Conservation (phyloP, 1,140 invertebrate species). For the Musca domestica region DNA sequence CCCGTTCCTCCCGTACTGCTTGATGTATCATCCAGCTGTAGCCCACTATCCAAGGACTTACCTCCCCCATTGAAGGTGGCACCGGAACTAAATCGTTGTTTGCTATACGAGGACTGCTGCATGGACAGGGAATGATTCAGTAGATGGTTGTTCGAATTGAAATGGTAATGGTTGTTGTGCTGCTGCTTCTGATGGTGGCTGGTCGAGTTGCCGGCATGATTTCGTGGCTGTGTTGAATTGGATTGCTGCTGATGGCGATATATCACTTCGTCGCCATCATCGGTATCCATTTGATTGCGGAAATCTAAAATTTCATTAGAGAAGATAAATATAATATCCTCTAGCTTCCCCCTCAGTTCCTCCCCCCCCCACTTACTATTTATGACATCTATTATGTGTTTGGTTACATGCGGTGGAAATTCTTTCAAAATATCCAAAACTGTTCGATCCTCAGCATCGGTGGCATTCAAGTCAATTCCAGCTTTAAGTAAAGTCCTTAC, state of each 20-base stretch:
- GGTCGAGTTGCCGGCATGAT: neutral
- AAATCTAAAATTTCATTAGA: constrained; percentile 33
- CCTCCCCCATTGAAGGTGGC: constrained; percentile 45
- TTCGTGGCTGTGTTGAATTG: constrained; percentile 13
- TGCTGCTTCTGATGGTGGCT: constrained; percentile 36
- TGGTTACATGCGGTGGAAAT: constrained; percentile 84
- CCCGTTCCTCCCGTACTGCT: neutral
- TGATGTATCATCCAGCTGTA: constrained; percentile 39
- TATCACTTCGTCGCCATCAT: constrained; percentile 45
- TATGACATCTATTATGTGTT: constrained; percentile 79
- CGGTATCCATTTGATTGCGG: constrained; percentile 49
- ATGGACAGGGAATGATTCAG: constrained; percentile 50
- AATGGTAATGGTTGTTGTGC: constrained; percentile 48
- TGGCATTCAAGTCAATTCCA: constrained; percentile 77
- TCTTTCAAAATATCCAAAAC: constrained; percentile 84
- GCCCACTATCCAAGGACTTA: constrained; percentile 46
- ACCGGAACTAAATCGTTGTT: constrained; percentile 42
- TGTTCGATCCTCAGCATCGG: constrained; percentile 77
- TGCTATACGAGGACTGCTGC: constrained; percentile 47
- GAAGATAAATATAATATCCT: neutral
- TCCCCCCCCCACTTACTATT: constrained; percentile 66
- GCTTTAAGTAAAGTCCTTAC: constrained; percentile 78
- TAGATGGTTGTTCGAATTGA: constrained; percentile 49
- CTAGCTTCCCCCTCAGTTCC: too few relatives aligned
- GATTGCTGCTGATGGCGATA: constrained; percentile 37